Evolutionary conservation across 2,888 invertebrate species (phyloP), one percentile per base, ranked within the genome.

Genomic region (Trichopoda pennipes): DNA sequence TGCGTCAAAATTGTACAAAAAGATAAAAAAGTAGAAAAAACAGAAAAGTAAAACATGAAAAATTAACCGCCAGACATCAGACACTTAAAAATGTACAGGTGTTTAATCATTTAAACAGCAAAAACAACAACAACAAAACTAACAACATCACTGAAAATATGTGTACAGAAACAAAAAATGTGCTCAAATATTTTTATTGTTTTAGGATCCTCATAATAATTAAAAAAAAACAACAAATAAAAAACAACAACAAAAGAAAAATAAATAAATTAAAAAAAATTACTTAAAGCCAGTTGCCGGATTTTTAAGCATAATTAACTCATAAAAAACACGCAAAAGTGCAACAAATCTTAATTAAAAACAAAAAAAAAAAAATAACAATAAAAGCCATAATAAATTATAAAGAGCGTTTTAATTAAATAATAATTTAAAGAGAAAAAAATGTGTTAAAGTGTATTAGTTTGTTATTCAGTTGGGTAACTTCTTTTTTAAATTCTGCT

Each of bases 1-100:
- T 21, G 28, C 28, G 35, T 42, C 47, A 49, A 38, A 12, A 12
- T 12, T 38, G 12, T 12, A 38, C 38, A 38, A 38, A 38, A 38
- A 3, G 10, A 38, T 38, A 38, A 38, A 38, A 53, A 42, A 21
- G 2, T 17, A 23, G 17, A n/a, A 55, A 47, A 14, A 14, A 56
- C 28, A 14, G 19, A 3, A 23, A 16, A 42, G 49, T 42, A 35
- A 60, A 16, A 49, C 38, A 28, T 56, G 47, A 23, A 55, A 72
- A 80, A 28, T 64, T 23, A 35, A 66, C 66, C 66, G 76, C 73
- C 81, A 73, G 63, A 78, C 63, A 51, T 32, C 60, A 55, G 55
- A 61, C 60, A 72, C 38, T 66, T 64, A 64, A 61, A 72, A 70
- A 53, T 66, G 78, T 66, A 75, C 81, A 81, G 81, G 81, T 81